phyloP scores from a whole-genome alignment of 1,140 invertebrate genomes.

The Drosophila ananassae region DNA sequence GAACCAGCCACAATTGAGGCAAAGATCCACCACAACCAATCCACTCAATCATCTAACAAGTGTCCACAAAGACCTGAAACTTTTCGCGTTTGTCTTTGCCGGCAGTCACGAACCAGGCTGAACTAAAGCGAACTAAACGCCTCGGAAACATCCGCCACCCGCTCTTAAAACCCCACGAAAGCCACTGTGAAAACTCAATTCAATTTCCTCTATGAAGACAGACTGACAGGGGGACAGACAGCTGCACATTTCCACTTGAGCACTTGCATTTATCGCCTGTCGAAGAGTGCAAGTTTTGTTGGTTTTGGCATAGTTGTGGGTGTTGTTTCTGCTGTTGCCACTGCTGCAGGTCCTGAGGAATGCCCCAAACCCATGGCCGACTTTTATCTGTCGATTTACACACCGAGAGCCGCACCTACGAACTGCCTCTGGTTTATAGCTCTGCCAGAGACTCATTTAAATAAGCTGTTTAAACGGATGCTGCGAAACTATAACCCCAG shows the following conservation, averaged over 20 bases:
- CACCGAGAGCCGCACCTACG: conserved; percentile 6
- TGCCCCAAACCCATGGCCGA: conserved; percentile 4
- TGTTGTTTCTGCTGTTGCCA: not conserved
- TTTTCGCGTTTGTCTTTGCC: conserved; percentile 22
- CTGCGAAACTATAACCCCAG: not conserved
- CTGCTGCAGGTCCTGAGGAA: conserved; percentile 24
- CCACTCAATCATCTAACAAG: conserved; percentile 34
- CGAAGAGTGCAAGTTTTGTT: conserved; percentile 47
- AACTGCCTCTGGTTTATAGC: conserved; percentile 22
- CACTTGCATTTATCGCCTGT: conserved; percentile 69
- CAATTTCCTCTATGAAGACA: conserved; percentile 64
- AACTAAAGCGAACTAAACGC: conserved; percentile 12
- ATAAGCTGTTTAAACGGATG: conserved; percentile 54
- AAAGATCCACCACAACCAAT: conserved; percentile 9
- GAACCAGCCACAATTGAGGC: conserved; percentile 8
- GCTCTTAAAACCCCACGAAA: conserved; percentile 6
- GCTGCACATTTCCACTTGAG: conserved; percentile 61
- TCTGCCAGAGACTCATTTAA: conserved; percentile 53
- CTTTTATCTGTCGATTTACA: conserved; percentile 36
- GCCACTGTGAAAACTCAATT: conserved; percentile 49
- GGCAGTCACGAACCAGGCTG: not conserved
- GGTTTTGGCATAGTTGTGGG: not conserved
- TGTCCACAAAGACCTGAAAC: conserved; percentile 43
- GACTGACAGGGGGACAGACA: conserved; percentile 34
- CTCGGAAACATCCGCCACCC: conserved; percentile 11